Base-by-base conservation (phyloP, 2,113 vertebrate species). In the Carassius gibelio region DNA sequence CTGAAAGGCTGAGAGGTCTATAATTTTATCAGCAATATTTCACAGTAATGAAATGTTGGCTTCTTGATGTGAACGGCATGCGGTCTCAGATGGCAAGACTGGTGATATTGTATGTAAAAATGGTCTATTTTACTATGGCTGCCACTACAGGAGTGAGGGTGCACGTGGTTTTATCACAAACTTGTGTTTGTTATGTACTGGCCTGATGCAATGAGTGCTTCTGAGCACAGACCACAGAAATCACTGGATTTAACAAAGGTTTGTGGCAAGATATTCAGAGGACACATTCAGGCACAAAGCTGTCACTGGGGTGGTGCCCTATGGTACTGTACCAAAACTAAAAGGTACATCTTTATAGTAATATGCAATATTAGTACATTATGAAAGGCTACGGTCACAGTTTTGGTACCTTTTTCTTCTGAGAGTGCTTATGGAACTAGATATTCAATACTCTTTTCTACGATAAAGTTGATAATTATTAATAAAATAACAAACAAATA, bases 1-100 rank as follows among this genome's bases (percentile, higher is more conserved):
- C 3, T 45, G 57, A 80, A 26, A 80, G 57, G 30, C n/a, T 45
- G n/a, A 30, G 59, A 21, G n/a, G 14, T 80, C 38, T 80, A 80
- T 80, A 45, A 64, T 19, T 80, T 48, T 23, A 48, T 48, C 38
- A 1, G 36, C 13, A 45, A 80, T n/a, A 17, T 38, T 72, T 72
- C 17, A 0, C 36, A 72, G 38, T 42, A 42, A 42, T 38, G 36
- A 72, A 72, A 72, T 21, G 19, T 0, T 45, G 69, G 69, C 17
- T 72, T 21, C 9, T 42, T 42, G 0, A 13, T 36, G 75, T 38
- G 9, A 21, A 59, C 38, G 75, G 13, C 52, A 78, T 57, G 15
- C 11, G 36, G 17, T 38, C 8, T 76, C 48, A 76, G 26, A 34
- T 55, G 50, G 48, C 23, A 55, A 8, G 7, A 15, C 13, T 50